Conservation (phyloP, 1,140 invertebrate species). For the Piezodorus guildinii region DNA sequence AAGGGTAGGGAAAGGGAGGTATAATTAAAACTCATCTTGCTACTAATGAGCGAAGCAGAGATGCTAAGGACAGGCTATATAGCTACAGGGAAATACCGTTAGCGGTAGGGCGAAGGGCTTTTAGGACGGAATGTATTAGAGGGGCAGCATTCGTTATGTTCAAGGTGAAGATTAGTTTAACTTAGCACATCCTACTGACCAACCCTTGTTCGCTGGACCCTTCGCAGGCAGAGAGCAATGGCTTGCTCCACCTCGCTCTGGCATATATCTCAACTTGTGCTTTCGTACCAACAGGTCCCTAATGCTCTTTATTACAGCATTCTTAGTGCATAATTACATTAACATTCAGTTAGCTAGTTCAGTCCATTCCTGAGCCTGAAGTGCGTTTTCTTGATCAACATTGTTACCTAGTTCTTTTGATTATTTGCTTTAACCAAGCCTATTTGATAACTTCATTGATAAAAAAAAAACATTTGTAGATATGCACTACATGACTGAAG, state of each 20-base stretch:
- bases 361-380: too few relatives aligned
- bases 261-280: too few relatives aligned
- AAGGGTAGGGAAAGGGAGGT: neutral
- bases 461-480: too few relatives aligned
- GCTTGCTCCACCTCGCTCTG: neutral
- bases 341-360: too few relatives aligned
- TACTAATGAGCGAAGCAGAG: neutral
- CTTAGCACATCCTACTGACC: neutral
- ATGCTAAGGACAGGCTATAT: neutral
- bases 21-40: neutral
- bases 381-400: too few relatives aligned
- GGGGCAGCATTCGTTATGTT: neutral
- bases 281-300: too few relatives aligned
- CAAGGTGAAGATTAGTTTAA: conserved; percentile 2
- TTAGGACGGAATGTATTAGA: neutral
- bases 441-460: too few relatives aligned
- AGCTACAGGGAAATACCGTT: conserved; percentile 5
- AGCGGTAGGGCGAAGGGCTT: neutral
- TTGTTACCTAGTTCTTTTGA: too few relatives aligned
- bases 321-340: too few relatives aligned
- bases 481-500: too few relatives aligned
- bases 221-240: neutral
- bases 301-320: too few relatives aligned
- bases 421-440: too few relatives aligned
- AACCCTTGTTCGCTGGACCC: neutral